Base-by-base conservation (phyloP, 1,140 invertebrate species). In the Pentalonia nigronervosa region DNA sequence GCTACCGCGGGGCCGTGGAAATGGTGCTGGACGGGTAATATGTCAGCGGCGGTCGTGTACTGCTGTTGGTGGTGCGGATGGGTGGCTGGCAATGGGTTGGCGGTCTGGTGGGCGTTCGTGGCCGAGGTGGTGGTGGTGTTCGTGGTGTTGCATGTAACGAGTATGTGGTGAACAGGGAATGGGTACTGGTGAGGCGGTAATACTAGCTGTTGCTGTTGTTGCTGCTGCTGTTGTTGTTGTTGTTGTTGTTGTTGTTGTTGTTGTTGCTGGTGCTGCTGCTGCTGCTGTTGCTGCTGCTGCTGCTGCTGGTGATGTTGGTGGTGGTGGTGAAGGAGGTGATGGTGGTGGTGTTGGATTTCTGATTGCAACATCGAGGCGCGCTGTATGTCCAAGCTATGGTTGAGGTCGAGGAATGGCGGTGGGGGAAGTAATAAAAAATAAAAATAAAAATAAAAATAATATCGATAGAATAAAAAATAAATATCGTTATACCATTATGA, bases 321-420 rank as follows among this genome's bases (percentile, higher is more conserved):
- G 2, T 60, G 90, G 7, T 50, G 91, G 30, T 48, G 67, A 9
- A 45, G 87, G 7, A 56, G 89, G 21, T 41, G 53, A 11, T 90
- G 50, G 53, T 56, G 53, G 6, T 90, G 53, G 34, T 36, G 34
- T 86, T 93, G 91, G 91, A 93, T 53, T 93, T 93, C 91, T 34
- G 91, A 93, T 93, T 93, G 91, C 23, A 93, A 30, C 76, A 93
- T 93, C 48, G 91, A 86, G 23, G 67, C 76, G 21, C 91, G 91
- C 25, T 93, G 91, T 93, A 93, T 93, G 34, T 93, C 91, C 91
- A 93, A 93, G 23, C 91, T 93, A 56, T 20, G 36, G 36, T 67
- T 14, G 56, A 45, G 30, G 91, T 93, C 91, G 34, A 93, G 91
- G 47, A 25, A 30, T 45, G 67, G 41, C 36, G 45, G 41, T 47